Conservation (phyloP, 1,140 invertebrate genomes). For the Philotrypesis tridentata region DNA sequence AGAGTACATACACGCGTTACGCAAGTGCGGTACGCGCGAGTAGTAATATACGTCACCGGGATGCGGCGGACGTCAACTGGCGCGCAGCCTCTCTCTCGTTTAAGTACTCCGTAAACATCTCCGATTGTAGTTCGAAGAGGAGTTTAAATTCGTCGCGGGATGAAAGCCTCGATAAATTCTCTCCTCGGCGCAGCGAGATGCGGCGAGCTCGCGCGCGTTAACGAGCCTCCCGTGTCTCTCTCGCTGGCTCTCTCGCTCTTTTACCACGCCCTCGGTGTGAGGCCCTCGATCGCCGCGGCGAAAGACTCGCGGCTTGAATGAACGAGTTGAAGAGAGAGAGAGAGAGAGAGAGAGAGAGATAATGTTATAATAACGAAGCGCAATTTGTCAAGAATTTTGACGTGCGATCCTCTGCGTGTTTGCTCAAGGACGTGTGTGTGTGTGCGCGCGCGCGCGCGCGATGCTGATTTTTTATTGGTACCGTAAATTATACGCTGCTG, state of each 20-base stretch:
- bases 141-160: background rate
- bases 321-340: background rate
- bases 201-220: background rate
- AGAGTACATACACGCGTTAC: background rate
- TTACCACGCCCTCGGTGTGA: background rate
- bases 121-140: background rate
- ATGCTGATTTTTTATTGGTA: too few species aligned
- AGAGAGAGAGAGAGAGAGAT: background rate
- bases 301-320: background rate
- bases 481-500: background rate
- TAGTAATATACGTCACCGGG: too few species aligned
- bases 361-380: slow-evolving; percentile 16
- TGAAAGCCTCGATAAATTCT: background rate
- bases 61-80: too few species aligned
- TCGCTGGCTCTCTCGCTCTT: background rate
- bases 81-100: too few species aligned
- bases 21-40: too few species aligned
- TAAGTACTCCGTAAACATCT: background rate
- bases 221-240: background rate
- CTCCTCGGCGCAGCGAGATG: background rate
- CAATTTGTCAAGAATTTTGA: background rate
- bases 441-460: too few species aligned
- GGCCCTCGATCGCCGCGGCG: too few species aligned
- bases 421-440: background rate
- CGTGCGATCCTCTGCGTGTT: background rate